These are phyloP conservation scores for Anniella stebbinsi DNA, from an alignment of 2,797 vertebrate species.

Conservation along the genomic window DNA sequence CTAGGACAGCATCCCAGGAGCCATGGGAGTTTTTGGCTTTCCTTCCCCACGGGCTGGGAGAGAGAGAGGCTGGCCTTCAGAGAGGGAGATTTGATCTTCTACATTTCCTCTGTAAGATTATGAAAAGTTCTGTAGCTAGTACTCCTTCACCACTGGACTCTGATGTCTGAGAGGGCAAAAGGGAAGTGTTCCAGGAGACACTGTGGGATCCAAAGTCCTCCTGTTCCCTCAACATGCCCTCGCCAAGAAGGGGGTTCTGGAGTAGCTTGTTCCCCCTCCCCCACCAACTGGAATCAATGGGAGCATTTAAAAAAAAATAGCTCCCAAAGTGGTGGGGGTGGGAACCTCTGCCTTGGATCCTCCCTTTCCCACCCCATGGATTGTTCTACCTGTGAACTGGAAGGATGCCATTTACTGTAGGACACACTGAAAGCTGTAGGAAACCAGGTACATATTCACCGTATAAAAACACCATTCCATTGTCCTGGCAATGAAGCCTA, in stretches of 20 bases:
- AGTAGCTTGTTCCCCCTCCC: background rate
- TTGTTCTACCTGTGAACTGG: background rate
- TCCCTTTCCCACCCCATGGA: background rate
- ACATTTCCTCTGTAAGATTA: background rate
- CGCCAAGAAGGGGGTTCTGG: no score
- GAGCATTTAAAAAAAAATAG: background rate
- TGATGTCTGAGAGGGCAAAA: background rate
- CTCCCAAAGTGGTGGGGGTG: background rate
- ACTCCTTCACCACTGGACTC: background rate
- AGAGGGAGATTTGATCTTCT: background rate
- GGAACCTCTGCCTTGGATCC: background rate
- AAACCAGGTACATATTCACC: background rate
- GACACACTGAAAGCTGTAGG: constrained; percentile 12
- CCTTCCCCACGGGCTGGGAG: background rate
- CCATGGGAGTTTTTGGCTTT: background rate
- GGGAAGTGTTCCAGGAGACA: background rate
- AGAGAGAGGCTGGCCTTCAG: background rate
- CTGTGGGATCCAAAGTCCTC: background rate
- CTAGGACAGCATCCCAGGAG: background rate
- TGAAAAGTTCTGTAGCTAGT: background rate
- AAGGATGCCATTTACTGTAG: background rate
- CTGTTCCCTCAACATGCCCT: no score
- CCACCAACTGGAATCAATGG: background rate
- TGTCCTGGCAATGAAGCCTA: background rate
- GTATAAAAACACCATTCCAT: background rate